These are phyloP conservation scores for Buphagus erythrorhynchus DNA, from an alignment of 2,797 vertebrate species.

Conservation along the genomic window DNA sequence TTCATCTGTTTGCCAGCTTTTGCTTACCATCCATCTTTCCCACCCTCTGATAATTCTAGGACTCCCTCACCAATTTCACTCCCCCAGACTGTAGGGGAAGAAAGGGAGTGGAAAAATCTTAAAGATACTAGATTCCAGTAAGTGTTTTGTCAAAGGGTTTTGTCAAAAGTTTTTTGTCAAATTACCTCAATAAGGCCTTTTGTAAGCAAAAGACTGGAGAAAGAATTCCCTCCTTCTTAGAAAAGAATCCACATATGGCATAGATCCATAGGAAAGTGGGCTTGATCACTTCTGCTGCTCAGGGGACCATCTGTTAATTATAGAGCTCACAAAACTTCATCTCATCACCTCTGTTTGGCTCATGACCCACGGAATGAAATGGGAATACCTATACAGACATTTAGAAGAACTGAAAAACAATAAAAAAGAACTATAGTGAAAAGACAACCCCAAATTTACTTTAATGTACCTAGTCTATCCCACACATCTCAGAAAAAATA, in stretches of 20 bases:
- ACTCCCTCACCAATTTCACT: background rate
- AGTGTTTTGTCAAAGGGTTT: background rate
- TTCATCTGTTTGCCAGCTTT: background rate
- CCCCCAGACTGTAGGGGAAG: background rate
- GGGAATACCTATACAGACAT: background rate
- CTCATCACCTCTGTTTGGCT: background rate
- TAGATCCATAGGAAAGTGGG: background rate
- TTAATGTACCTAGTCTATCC: background rate
- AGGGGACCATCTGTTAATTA: background rate
- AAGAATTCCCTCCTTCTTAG: background rate
- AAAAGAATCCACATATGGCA: background rate
- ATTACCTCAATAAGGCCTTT: background rate
- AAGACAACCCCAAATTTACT: background rate
- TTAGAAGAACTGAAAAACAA: background rate
- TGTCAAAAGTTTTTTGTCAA: background rate
- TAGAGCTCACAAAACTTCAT: background rate
- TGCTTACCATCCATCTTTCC: background rate
- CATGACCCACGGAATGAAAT: background rate
- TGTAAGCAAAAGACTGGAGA: background rate
- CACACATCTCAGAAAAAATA: background rate
- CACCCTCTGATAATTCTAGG: background rate
- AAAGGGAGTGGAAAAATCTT: background rate
- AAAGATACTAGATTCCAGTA: background rate
- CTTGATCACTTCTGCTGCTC: constrained; percentile 2
- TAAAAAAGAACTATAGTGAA: background rate